Base-by-base conservation (phyloP, 2,797 vertebrate species). In the Merluccius polli region DNA sequence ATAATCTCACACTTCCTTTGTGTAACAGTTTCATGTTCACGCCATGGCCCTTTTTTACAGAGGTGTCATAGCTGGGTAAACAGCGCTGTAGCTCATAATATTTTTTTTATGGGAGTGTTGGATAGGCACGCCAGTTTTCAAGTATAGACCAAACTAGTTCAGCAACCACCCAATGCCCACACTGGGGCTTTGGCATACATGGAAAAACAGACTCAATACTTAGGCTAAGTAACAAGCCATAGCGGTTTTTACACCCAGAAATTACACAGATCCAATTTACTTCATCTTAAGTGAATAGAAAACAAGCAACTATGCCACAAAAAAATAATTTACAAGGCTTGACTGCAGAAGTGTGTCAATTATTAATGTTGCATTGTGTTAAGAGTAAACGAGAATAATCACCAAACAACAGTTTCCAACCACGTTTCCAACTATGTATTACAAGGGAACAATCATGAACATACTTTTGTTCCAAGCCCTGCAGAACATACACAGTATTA, bases 381-480 rank as follows among this genome's bases (percentile, higher is more conserved):
- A 24, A 65, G 59, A 12, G n/a, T 65, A 65, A 65, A 65, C 24
- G 24, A 12, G 59, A 27, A 27, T 24, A 0, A 65, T 65, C 59
- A 27, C 27, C 59, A 65, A 65, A 12, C 59, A 65, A 24, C 59
- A 3, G 24, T 65, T 65, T 27, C 59, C n/a, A 65, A 65, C n/a
- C 59, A 12, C 59, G 10, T 65, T 27, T 65, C 59, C 59, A 65
- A 65, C 10, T 65, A 11, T 65, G 59, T 27, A 65, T 27, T 27
- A 65, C 59, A 29, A 27, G 24, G 5, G 59, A 27, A 65, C 59
- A 24, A 27, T 65, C 13, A 24, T 65, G 59, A 65, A 65, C 59
- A 75, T 72, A 84, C n/a, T 78, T 70, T 73, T 86, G 78, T 82
- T 86, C 76, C 89, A 91, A 89, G 74, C 71, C 75, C 36, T 68